Percentiles rank a stretch among this genome's conserved stretches.
Evolutionary conservation across 1,140 invertebrate genomes (phyloP).

Genomic region (Scaptomyza hsui): DNA sequence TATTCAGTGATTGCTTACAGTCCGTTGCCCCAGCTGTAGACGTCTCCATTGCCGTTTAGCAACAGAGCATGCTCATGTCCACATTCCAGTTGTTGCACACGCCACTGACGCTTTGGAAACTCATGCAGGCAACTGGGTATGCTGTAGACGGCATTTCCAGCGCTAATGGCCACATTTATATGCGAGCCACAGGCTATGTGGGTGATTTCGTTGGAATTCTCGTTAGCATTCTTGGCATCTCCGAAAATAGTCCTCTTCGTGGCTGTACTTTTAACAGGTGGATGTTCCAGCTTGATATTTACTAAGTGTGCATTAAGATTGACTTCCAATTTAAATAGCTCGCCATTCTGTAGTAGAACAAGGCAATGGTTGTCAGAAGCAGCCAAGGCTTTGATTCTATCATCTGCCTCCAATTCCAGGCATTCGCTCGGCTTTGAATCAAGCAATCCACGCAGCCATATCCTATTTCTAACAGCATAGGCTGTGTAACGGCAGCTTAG

Average conservation of each 20-base stretch:
- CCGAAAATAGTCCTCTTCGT: conserved; percentile 69
- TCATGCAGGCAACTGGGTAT: conserved; percentile 86
- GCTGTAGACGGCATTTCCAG: conserved; percentile 86
- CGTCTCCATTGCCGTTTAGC: conserved; percentile 88
- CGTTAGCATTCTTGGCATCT: conserved; percentile 18
- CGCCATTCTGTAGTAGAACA: conserved; percentile 63
- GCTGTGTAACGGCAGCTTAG: conserved; percentile 71
- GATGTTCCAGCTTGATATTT: conserved; percentile 51
- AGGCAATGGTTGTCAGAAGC: conserved; percentile 64
- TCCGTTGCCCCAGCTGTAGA: conserved; percentile 92
- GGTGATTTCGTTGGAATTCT: conserved; percentile 48
- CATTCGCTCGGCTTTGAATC: conserved; percentile 34
- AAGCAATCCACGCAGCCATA: conserved; percentile 55
- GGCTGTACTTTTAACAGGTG: conserved; percentile 18
- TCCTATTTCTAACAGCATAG: conserved; percentile 42
- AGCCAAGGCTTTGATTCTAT: conserved; percentile 49
- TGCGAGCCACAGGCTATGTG: conserved; percentile 84
- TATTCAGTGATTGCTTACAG: conserved; percentile 85
- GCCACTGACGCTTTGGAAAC: conserved; percentile 83
- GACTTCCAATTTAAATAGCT: conserved; percentile 54
- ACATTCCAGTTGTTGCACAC: conserved; percentile 88
- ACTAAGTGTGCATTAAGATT: conserved; percentile 40
- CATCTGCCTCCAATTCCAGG: conserved; percentile 40
- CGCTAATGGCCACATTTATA: conserved; percentile 84
- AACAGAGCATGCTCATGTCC: conserved; percentile 92